Conservation (phyloP, 2,888 invertebrate species). For the Morpho helenor region DNA sequence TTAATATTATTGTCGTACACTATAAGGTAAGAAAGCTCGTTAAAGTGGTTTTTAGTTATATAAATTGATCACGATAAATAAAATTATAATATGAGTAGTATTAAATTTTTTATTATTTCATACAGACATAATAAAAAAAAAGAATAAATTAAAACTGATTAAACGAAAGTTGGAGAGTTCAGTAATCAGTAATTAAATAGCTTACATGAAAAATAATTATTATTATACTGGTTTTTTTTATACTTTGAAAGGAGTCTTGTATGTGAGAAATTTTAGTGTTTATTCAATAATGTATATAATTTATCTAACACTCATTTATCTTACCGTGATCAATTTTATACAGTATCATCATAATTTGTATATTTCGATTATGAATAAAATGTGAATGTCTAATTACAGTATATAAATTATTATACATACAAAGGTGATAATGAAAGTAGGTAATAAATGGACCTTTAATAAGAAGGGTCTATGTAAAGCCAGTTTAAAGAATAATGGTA, state of each 20-base stretch:
- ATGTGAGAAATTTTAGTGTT: too few species aligned
- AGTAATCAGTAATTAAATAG: not conserved
- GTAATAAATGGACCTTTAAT: not conserved
- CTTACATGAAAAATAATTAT: too few species aligned
- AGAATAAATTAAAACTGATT: too few species aligned
- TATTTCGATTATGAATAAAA: conserved; percentile 1
- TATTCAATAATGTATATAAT: too few species aligned
- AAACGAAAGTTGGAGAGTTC: too few species aligned
- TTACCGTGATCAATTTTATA: conserved; percentile 10
- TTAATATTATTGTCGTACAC: conserved; percentile 58
- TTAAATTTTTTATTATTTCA: too few species aligned
- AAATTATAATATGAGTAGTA: not conserved
- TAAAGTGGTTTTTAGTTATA: conserved; percentile 20
- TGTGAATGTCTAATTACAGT: not conserved
- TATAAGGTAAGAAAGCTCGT: conserved; percentile 66
- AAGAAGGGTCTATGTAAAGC: too few species aligned
- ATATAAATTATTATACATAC: not conserved
- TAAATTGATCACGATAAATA: not conserved
- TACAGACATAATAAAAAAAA: too few species aligned
- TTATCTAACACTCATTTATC: not conserved
- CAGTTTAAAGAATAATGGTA: too few species aligned
- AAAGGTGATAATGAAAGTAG: not conserved
- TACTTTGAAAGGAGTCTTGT: too few species aligned
- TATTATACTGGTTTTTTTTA: too few species aligned
- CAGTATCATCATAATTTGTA: conserved; percentile 3